Percentiles rank a stretch among this genome's conserved stretches.
Evolutionary conservation across 2,888 invertebrate species (phyloP).

Genomic region (Colletes collaris): DNA sequence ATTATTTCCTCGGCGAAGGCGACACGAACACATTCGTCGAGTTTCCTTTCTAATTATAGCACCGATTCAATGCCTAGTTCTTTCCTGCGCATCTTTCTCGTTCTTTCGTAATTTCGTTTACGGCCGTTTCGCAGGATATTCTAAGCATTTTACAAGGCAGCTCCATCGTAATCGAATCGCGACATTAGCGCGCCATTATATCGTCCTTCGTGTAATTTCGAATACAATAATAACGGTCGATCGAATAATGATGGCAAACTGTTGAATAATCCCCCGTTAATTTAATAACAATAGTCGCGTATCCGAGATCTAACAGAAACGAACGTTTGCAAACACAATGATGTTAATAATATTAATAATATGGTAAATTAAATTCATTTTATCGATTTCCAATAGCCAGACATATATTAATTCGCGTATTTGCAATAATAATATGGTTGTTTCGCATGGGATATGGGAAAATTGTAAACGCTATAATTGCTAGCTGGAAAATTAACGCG

Average conservation of each 20-base stretch:
- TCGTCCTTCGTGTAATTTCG: conserved; percentile 1
- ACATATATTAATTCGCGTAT: no score
- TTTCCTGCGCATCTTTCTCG: neutral
- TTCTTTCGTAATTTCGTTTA: neutral
- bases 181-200: neutral
- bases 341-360: no score
- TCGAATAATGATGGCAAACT: conserved; percentile 16
- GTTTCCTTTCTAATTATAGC: conserved; percentile 11
- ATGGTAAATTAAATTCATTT: neutral
- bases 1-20: neutral
- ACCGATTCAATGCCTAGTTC: neutral
- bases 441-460: no score
- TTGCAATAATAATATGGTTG: no score
- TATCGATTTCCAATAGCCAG: neutral
- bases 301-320: conserved; percentile 7
- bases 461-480: neutral
- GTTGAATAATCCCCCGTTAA: conserved; percentile 13
- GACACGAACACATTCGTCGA: neutral
- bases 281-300: conserved; percentile 6
- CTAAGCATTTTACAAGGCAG: no score
- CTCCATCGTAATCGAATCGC: no score
- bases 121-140: no score
- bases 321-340: neutral
- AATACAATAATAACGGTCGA: neutral
- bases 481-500: neutral